Evolutionary conservation across 2,888 invertebrate genomes (phyloP), one percentile per base, ranked within the genome.

Genomic region (Rhopalosiphum nymphaeae): DNA sequence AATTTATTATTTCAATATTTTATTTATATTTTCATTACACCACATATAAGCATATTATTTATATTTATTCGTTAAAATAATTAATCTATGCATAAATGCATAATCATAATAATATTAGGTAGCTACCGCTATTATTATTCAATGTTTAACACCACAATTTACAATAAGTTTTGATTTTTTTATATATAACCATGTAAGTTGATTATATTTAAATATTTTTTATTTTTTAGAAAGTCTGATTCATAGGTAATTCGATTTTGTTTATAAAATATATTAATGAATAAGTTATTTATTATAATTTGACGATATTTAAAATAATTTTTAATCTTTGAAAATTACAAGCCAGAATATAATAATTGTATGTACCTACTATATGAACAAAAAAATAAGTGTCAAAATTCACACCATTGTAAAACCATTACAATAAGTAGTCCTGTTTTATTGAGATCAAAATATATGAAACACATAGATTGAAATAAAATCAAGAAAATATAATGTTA

Each of bases 1-100:
- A 78, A 78, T 78, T 78, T 78, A 78, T 78, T 78, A 78, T 78
- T 78, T 36, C 78, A 78, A 78, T 78, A 78, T 78, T 78, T 78
- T 36, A 36, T 36, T 21, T 78, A 78, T 78, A 78, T 21, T 78
- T 78, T 78, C 36, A 78, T 78, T 78, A 78, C 10, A 36, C 36
- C 36, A 11, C 36, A 36, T 78, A 78, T 78, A 78, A 36, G 36
- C 67, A n/a, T 67, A 67, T n/a, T 67, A 67, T 78, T 78, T 78
- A 67, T 67, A 67, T n/a, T 78, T 78, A 36, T 78, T 78, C 67
- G 36, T 78, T 78, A 78, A 78, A 78, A 78, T 78, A 36, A 78
- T 78, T 78, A 21, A 78, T 78, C 78, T 78, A 9, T 36, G 36
- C 78, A 78, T 78, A 78, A 21, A 36, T 78, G 36, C 78, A 36